These are phyloP conservation scores for Kobus ellipsiprymnus DNA, from an alignment of 2,113 vertebrate genomes.

Conservation along the genomic window DNA sequence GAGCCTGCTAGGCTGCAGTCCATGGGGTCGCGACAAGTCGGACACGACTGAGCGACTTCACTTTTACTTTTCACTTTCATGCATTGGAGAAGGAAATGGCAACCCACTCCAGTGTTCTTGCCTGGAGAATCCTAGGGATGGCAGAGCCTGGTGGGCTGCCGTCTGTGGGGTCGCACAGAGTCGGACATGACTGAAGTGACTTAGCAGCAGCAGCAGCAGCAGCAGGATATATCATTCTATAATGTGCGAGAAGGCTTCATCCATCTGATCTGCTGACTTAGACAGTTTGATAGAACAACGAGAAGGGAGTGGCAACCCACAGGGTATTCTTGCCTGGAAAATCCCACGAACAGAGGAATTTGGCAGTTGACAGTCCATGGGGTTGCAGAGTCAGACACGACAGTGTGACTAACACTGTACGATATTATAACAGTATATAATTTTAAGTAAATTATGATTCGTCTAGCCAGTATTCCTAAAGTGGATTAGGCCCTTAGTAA, in stretches of 20 bases:
- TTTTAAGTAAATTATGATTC: background rate
- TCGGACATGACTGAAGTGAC: no score
- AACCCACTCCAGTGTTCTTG: no score
- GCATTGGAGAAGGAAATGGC: no score
- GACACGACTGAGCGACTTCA: no score
- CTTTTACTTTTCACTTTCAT: no score
- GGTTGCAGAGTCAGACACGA: background rate
- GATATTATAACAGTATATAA: background rate
- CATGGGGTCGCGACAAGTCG: no score
- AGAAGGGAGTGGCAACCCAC: background rate
- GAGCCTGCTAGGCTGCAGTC: no score
- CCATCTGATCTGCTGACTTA: background rate
- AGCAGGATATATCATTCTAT: background rate
- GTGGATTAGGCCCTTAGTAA: background rate
- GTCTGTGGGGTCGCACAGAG: no score
- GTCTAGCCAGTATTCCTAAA: background rate
- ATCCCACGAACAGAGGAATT: background rate
- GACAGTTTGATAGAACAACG: background rate
- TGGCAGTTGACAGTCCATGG: background rate
- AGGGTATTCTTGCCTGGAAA: background rate
- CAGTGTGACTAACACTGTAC: background rate
- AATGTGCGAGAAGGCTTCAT: background rate
- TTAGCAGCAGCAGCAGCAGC: no score
- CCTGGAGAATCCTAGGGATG: no score
- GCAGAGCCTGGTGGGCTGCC: no score